Percentiles rank a stretch among this genome's conserved stretches.
These are phyloP conservation scores for Artibeus lituratus DNA, from an alignment of 2,797 vertebrate genomes.

Conservation along the genomic window DNA sequence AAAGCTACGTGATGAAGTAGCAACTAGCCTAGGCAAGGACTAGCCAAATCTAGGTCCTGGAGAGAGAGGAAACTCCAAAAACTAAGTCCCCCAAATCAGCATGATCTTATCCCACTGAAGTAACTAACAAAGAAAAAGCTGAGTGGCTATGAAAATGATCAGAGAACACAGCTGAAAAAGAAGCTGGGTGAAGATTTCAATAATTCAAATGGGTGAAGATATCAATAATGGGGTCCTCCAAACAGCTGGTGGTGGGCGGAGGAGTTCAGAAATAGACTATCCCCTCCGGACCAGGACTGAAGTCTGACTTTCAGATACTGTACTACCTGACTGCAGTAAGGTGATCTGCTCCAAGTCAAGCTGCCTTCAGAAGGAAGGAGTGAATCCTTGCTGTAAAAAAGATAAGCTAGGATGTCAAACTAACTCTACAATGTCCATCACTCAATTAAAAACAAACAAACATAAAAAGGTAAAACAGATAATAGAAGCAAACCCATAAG, in stretches of 20 bases:
- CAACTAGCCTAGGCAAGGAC: not conserved
- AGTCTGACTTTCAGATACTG: not conserved
- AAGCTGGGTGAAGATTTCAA: not conserved
- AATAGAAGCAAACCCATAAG: not conserved
- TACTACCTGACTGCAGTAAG: not conserved
- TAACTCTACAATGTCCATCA: not conserved
- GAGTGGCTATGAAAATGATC: not conserved
- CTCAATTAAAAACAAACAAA: not conserved
- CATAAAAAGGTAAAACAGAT: not conserved
- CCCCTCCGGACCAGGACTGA: not conserved
- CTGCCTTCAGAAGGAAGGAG: not conserved
- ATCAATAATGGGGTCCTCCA: not conserved
- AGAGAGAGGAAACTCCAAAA: not conserved
- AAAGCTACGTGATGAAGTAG: not conserved
- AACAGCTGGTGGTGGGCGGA: not conserved
- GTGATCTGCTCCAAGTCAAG: not conserved
- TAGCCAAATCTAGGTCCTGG: not conserved
- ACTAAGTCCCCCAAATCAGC: not conserved
- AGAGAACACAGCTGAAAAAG: not conserved
- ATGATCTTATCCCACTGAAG: not conserved
- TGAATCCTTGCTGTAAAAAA: not conserved
- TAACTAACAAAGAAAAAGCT: not conserved
- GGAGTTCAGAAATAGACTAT: not conserved
- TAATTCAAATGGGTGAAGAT: not conserved
- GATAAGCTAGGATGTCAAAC: not conserved